Conservation (phyloP, 1,140 invertebrate genomes). For the Elymnias hypermnestra region DNA sequence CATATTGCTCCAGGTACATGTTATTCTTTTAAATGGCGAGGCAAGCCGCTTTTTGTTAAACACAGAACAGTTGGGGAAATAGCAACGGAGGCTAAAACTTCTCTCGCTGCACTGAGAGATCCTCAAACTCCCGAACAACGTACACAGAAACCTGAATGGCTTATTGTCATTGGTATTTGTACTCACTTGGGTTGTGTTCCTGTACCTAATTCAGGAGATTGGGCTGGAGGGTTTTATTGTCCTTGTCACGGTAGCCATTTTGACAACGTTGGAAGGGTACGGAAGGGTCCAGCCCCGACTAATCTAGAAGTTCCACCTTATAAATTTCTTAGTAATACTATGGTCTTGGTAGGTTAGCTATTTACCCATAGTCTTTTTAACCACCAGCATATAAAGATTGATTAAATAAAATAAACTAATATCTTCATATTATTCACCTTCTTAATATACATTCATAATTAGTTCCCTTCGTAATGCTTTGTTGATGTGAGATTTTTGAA, state of each 20-base stretch:
- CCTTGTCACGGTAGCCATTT: slow-evolving; percentile 96
- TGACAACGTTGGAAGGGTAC: slow-evolving; percentile 88
- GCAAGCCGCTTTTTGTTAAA: slow-evolving; percentile 89
- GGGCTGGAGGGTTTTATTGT: slow-evolving; percentile 88
- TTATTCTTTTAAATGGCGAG: slow-evolving; percentile 88
- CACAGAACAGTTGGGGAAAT: slow-evolving; percentile 86
- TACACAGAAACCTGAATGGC: slow-evolving; percentile 82
- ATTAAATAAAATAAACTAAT: too few relatives aligned
- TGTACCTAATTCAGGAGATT: slow-evolving; percentile 86
- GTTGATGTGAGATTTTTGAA: too few relatives aligned
- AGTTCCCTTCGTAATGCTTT: too few relatives aligned
- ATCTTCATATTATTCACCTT: too few relatives aligned
- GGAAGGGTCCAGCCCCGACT: slow-evolving; percentile 90
- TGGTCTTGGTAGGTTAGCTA: slow-evolving; percentile 45
- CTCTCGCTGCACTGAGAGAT: slow-evolving; percentile 82
- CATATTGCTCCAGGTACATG: slow-evolving; percentile 58
- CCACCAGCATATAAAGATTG: too few relatives aligned
- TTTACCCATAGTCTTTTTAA: too few relatives aligned
- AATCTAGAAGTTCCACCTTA: slow-evolving; percentile 90
- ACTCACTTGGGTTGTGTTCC: slow-evolving; percentile 94
- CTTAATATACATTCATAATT: too few relatives aligned
- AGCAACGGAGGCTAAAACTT: slow-evolving; percentile 78
- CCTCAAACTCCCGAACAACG: slow-evolving; percentile 85
- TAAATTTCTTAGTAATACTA: slow-evolving; percentile 49
- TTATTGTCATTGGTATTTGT: slow-evolving; percentile 90